Evolutionary conservation across 2,113 vertebrate species (phyloP).

Genomic region (Oryzias javanicus): DNA sequence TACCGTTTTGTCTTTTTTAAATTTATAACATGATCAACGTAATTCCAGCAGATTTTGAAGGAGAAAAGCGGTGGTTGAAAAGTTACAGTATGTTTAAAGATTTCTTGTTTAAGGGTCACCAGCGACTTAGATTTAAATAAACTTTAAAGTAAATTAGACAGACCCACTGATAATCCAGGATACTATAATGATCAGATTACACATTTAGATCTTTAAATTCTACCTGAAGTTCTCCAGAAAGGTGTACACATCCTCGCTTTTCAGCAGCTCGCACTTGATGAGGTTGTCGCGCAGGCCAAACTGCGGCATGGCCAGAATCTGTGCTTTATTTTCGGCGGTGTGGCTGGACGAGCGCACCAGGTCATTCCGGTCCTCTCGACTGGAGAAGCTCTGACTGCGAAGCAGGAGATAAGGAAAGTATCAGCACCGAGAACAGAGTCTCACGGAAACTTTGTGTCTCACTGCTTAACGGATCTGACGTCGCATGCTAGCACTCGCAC

Average conservation of each 20-base stretch:
- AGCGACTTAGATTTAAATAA: neutral
- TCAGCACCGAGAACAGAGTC: neutral
- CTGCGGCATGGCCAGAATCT: constrained; percentile 83
- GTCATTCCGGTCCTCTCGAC: constrained; percentile 77
- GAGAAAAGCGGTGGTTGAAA: no score
- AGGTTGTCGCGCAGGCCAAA: constrained; percentile 89
- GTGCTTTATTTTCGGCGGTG: constrained; percentile 80
- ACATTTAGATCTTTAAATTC: neutral
- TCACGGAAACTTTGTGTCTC: constrained; percentile 10
- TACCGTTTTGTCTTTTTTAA: no score
- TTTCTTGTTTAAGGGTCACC: no score
- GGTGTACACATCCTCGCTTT: constrained; percentile 87
- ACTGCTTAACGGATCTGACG: neutral
- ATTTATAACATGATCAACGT: no score
- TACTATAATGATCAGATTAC: neutral
- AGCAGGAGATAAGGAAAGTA: constrained; percentile 4
- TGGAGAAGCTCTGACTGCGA: constrained; percentile 76
- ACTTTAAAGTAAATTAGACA: neutral
- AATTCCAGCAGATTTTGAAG: no score
- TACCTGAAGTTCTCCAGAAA: constrained; percentile 87
- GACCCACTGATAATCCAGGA: no score
- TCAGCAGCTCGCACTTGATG: constrained; percentile 85
- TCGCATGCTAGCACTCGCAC: neutral
- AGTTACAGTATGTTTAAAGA: no score
- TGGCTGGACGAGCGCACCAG: constrained; percentile 79